Evolutionary conservation across 2,797 vertebrate species (phyloP), one percentile per base, ranked within the genome.

Genomic region (Ptychadena robeensis): DNA sequence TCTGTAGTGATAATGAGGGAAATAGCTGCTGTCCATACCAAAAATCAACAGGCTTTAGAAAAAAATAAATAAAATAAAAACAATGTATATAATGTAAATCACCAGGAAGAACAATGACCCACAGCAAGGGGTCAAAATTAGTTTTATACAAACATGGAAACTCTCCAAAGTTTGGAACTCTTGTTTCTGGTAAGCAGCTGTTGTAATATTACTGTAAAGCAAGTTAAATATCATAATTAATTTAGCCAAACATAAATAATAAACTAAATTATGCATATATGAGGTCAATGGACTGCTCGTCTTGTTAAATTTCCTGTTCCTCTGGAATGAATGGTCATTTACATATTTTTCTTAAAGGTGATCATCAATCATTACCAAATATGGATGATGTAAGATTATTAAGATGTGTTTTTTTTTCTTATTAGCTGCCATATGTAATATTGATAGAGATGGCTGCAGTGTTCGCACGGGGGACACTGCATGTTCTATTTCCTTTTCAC

Each of bases 101-200:
- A 92, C 93, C 93, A 96, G 90, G 87, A 95, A 93, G 95, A 95
- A 92, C 86, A 92, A 86, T 89, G 90, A 87, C 90, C 91, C 90
- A 89, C 89, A 87, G 89, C 86, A 88, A 87, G 88, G 88, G 93
- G 91, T 92, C 90, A 92, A 93, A 95, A 92, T 93, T 92, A 91
- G 92, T 91, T 93, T 93, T 90, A 93, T 95, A 92, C 93, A 91
- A 94, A 87, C 85, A 91, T 91, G 86, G 89, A 89, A 93, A 92
- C 89, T 92, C 91, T 91, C 93, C 85, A 87, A 93, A 91, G 91
- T 87, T 89, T 86, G 89, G 93, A 85, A 80, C 32, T 63, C 28
- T 28, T 87, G 87, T 91, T 91, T 95, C 94, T 96, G 94, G 95
- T 92, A 94, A 88, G 92, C 96, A 96, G 95, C 95, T 97, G 95